Evolutionary conservation across 37 sponge, comb jelly and placozoan genomes (phyloP), one percentile per base, ranked within the genome.

Genomic region (Eunapius fragilis): DNA sequence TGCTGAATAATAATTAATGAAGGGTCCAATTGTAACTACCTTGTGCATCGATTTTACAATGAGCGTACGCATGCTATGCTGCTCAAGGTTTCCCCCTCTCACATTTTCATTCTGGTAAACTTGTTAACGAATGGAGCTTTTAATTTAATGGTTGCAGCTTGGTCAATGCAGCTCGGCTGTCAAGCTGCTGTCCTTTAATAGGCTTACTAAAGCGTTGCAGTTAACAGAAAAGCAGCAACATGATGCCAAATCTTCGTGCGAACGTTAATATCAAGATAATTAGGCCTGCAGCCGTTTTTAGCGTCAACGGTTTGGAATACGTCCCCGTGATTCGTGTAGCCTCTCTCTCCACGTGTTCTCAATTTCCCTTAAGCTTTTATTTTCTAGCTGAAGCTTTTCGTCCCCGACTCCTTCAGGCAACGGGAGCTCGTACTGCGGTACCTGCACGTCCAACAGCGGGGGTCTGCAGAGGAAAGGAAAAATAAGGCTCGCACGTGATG

Each of bases 391-490:
- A 31, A 85, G 58, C 48, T 88, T 77, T 31, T 93, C 91, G 25
- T 88, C 84, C 13, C 87, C 91, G 36, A 90, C 85, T 3, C 88
- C 94, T 67, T 94, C 94, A 11, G 94, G 94, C 31, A 94, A 71
- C 22, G 94, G 91, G 0, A 90, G 85, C 79, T 90, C 91, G 80
- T 90, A 80, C 10, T 71, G 77, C 22, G 94, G 94, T 23, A 94
- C 91, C 7, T 84, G 79, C 30, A 90, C 72, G 76, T 90, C 86
- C 48, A 85, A 34, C 27, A 50, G 28, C 67, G 82, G 86, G 1
- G 84, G 74, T 69, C 85, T 84, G 73, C 6, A 36, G 37, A n/a
- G 72, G 28, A 7, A 7, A 7, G 38, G 76, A 68, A 27, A 25
- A 22, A 78, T 19, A 72, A 78, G 28, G 72, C 12, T 69, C 24